Conservation (phyloP, 2,113 vertebrate species). For the Fregetta grallaria region DNA sequence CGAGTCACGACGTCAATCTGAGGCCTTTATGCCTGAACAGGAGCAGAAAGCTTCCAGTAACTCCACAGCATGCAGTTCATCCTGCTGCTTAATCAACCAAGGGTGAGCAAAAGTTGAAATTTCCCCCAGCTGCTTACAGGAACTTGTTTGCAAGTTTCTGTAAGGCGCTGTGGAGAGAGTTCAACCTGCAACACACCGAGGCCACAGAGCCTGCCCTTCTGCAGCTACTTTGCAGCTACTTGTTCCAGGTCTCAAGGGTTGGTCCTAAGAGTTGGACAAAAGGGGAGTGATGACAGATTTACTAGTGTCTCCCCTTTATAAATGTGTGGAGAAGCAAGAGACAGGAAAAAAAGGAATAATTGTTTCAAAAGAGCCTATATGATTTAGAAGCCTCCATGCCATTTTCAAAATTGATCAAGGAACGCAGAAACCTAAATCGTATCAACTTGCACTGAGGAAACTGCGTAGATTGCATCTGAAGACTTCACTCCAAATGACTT, state of each 20-base stretch:
- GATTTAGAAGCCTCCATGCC: neutral
- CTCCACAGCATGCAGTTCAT: neutral
- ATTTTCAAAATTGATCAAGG: neutral
- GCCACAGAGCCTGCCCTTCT: neutral
- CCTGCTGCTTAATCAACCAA: neutral
- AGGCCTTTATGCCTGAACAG: neutral
- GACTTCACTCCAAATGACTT: neutral
- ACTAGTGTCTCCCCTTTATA: neutral
- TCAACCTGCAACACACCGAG: neutral
- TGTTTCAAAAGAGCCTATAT: neutral
- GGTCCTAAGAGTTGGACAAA: neutral
- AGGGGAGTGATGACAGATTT: neutral
- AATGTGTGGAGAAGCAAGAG: neutral
- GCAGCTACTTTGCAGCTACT: neutral
- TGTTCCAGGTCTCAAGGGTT: neutral
- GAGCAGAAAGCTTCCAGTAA: neutral
- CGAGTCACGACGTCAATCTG: neutral
- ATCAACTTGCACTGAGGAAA: neutral
- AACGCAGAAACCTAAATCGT: neutral
- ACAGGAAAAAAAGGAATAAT: neutral
- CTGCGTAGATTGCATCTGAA: neutral
- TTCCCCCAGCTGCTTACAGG: neutral
- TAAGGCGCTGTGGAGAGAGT: neutral
- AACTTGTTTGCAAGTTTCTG: neutral
- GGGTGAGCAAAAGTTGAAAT: neutral